Evolutionary conservation across 2,888 invertebrate species (phyloP), one percentile per base, ranked within the genome.

Genomic region (Temnothorax rugatulus): DNA sequence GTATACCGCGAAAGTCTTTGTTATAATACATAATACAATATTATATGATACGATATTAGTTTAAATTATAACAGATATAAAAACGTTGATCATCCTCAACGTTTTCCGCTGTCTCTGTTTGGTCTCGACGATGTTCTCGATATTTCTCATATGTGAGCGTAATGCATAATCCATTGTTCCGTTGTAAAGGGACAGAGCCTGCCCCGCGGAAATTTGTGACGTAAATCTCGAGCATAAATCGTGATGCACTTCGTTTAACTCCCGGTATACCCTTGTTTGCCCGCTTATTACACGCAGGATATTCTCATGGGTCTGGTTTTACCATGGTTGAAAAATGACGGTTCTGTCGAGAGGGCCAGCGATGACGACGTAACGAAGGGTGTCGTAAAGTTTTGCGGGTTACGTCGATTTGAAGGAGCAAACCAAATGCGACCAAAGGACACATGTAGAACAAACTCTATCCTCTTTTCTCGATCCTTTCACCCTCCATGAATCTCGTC

Each of bases 161-260:
- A 66, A 52, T 66, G 38, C 34, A 52, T 66, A 79, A 57, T 57
- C 38, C 21, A 66, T 76, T 66, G n/a, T 54, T 44, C 29, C 50
- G 18, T 38, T 64, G 18, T 21, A 29, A 77, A 69, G 13, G n/a
- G 9, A 69, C n/a, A 61, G n/a, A 57, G 15, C 11, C 7, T 29
- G 44, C n/a, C 29, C 38, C 11, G 69, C 44, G 44, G 29, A 59
- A 59, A 79, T 79, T 34, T 57, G 44, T 79, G 29, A 79, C 79
- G 69, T 71, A 69, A 47, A 47, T 57, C 18, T 13, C 18, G 13
- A 41, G 18, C 47, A 44, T 71, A 69, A 69, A 69, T 68, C 44
- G 41, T 29, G 41, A 11, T 69, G 69, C 34, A 21, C 21, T 47
- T 29, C 41, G 68, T 68, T 77, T 57, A 57, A 68, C 18, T 54